Base-by-base conservation (phyloP, 92 coral and sea anemone species). In the Paramuricea clavata region DNA sequence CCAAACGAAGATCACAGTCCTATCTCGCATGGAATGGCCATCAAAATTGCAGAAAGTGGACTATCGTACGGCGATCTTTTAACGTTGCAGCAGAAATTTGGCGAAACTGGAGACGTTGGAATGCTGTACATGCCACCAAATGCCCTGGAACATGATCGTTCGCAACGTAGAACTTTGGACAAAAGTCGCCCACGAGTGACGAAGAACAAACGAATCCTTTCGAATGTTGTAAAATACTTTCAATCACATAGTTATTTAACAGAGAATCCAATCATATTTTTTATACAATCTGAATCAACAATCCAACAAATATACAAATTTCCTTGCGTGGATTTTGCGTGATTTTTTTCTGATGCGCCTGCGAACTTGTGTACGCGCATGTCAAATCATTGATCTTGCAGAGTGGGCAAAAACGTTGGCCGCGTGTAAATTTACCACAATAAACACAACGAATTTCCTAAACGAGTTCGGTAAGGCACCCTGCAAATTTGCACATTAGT, bases 161-260 rank as follows among this genome's bases (percentile, higher is more conserved):
- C 16, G 13, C n/a, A n/a, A n/a, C 1, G 2, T 8, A 47, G 54
- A 47, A 47, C 2, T 47, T 47, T 8, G 10, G 54, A 47, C 54
- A 47, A 8, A 47, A 47, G 10, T 47, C 54, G 54, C 10, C 34
- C 86, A 67, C 62, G 65, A 67, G 62, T 67, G 2, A 82, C 77
- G 36, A 30, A 74, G 15, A 67, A 80, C 85, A 80, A 61, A 57
- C 44, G 85, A 61, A 80, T 80, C 34, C n/a, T n/a, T n/a, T n/a
- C n/a, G n/a, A n/a, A n/a, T n/a, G n/a, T n/a, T n/a, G n/a, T n/a
- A n/a, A n/a, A 30, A 23, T 49, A 76, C 62, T 76, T 76, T 57
- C 72, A 57, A 23, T 47, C 54, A 47, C 7, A 47, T 15, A 8
- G 49, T 42, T 5, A 42, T 47, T 47, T 47, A 47, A 47, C 54